Conservation (phyloP, 1,140 invertebrate genomes). For the Drosophila funebris region DNA sequence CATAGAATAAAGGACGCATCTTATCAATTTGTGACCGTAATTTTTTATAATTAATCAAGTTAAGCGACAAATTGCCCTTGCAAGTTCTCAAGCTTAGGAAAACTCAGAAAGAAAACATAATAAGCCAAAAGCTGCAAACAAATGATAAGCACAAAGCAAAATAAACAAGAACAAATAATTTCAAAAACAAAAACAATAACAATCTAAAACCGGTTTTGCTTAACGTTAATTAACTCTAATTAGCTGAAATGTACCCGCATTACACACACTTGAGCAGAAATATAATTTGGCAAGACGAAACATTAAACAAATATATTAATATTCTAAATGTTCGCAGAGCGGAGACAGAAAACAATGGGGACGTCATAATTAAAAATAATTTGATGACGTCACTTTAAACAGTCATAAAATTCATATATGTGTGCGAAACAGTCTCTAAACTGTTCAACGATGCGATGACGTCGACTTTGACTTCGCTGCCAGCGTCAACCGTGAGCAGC, state of each 20-base stretch:
- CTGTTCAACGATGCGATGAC: background rate
- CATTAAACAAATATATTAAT: constrained; percentile 13
- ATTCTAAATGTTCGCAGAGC: constrained; percentile 8
- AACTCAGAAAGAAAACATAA: constrained; percentile 8
- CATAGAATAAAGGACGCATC: background rate
- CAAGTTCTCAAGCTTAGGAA: background rate
- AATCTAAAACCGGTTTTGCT: constrained; percentile 68
- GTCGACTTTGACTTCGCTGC: background rate
- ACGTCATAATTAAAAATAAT: constrained; percentile 71
- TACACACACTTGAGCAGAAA: constrained; percentile 42
- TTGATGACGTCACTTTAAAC: constrained; percentile 59
- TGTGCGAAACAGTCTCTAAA: background rate
- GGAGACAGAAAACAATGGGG: constrained; percentile 3
- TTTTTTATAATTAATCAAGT: constrained; percentile 37
- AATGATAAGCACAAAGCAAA: constrained; percentile 51
- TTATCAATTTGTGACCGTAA: constrained; percentile 33
- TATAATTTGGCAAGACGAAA: constrained; percentile 46
- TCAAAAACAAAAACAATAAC: constrained; percentile 21
- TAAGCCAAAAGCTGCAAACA: constrained; percentile 18
- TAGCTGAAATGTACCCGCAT: constrained; percentile 48
- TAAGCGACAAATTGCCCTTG: constrained; percentile 27
- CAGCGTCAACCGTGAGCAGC: background rate
- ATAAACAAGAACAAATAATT: constrained; percentile 33
- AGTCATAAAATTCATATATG: background rate
- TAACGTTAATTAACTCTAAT: constrained; percentile 69